Percentiles rank a stretch among this genome's conserved stretches.
These are phyloP conservation scores for Parus major DNA, from an alignment of 2,113 vertebrate genomes.

Conservation along the genomic window DNA sequence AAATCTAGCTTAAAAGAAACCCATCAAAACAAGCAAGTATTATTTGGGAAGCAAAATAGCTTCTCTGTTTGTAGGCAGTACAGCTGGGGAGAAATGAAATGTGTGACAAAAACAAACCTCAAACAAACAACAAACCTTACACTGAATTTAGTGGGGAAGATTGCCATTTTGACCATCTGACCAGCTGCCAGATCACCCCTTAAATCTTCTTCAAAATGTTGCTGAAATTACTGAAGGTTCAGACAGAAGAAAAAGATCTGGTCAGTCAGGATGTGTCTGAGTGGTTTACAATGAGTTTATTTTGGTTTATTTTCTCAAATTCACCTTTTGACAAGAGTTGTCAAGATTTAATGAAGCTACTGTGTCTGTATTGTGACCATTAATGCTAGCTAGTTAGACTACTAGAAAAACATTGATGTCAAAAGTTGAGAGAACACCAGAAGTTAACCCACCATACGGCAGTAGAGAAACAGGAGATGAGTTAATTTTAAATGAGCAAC, in stretches of 20 bases:
- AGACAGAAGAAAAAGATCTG: slow-evolving; percentile 65
- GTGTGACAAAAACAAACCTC: not conserved
- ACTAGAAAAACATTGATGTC: not conserved
- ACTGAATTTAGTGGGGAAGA: not conserved
- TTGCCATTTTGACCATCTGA: slow-evolving; percentile 53
- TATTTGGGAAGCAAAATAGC: not conserved
- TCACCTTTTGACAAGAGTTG: not conserved
- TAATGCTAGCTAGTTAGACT: not conserved
- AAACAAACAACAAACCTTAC: not conserved
- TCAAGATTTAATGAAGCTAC: not conserved
- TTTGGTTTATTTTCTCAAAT: not conserved
- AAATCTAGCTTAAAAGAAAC: not conserved
- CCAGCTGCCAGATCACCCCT: slow-evolving; percentile 57
- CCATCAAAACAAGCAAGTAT: not conserved
- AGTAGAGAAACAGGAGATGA: not conserved
- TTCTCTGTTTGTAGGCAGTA: not conserved
- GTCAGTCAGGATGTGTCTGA: not conserved
- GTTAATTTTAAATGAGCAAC: slow-evolving; percentile 16
- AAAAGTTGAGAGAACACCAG: not conserved
- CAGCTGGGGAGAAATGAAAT: not conserved
- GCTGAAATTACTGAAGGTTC: slow-evolving; percentile 32
- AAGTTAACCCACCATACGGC: not conserved
- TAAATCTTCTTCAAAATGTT: slow-evolving; percentile 77
- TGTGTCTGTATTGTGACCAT: not conserved
- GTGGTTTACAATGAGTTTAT: not conserved